These are phyloP conservation scores for Acheta domesticus DNA, from an alignment of 2,888 invertebrate genomes.

Conservation along the genomic window DNA sequence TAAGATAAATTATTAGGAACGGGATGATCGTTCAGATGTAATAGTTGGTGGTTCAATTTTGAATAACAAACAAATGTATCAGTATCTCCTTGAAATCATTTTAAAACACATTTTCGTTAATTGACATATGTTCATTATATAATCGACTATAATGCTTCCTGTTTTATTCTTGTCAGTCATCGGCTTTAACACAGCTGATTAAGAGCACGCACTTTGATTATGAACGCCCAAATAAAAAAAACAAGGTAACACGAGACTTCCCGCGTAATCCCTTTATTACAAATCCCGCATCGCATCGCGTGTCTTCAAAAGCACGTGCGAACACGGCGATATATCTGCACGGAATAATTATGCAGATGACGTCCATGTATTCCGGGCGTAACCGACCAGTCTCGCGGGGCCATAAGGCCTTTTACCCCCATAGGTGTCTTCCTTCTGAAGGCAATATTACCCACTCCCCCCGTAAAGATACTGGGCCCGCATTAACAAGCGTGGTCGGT, in stretches of 20 bases:
- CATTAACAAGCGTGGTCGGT: background rate
- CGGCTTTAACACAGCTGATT: no score
- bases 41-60: no score
- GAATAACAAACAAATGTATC: no score
- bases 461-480: background rate
- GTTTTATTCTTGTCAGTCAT: no score
- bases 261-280: background rate
- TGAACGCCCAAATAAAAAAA: no score
- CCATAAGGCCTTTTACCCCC: background rate
- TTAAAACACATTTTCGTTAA: no score
- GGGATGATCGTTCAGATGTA: no score
- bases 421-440: background rate
- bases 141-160: no score
- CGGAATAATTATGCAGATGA: background rate
- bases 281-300: background rate
- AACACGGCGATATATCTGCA: background rate
- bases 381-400: background rate
- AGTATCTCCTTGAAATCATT: no score
- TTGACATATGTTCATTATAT: no score
- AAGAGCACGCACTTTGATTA: no score
- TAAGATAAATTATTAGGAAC: no score
- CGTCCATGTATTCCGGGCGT: background rate
- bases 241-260: background rate
- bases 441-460: background rate
- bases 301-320: background rate